phyloP scores from a whole-genome alignment of 2,888 invertebrate genomes.

The Loripinus fragilis region DNA sequence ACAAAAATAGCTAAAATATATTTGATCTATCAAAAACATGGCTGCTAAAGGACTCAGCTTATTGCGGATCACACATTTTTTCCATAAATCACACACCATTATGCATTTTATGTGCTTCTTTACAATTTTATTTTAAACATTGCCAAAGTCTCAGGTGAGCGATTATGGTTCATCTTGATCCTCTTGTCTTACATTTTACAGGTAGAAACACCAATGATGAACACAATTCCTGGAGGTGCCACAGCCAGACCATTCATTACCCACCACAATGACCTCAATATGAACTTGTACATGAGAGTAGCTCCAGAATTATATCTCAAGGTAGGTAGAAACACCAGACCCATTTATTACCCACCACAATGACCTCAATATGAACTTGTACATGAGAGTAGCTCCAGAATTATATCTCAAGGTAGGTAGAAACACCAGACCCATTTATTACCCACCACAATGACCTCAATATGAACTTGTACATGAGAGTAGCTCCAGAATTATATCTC shows the following conservation, averaged over 20 bases:
- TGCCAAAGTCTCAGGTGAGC: too few relatives aligned
- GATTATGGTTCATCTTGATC: too few relatives aligned
- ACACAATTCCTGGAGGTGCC: conserved; percentile 99
- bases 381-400: conserved; percentile 99
- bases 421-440: conserved; percentile 84
- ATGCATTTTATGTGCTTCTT: too few relatives aligned
- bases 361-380: conserved; percentile 98
- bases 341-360: conserved; percentile 95
- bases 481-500: conserved; percentile 98
- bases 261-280: conserved; percentile 98
- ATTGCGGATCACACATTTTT: too few relatives aligned
- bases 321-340: conserved; percentile 83
- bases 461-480: conserved; percentile 98
- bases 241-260: conserved; percentile 99
- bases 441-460: conserved; percentile 99
- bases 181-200: too few relatives aligned
- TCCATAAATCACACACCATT: too few relatives aligned
- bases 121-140: too few relatives aligned
- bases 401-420: conserved; percentile 92
- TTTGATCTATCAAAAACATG: too few relatives aligned
- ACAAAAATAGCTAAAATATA: too few relatives aligned
- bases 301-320: conserved; percentile 99
- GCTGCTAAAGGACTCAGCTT: too few relatives aligned
- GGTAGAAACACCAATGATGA: conserved; percentile 99
- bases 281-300: conserved; percentile 98